Evolutionary conservation across 1,140 invertebrate species (phyloP), one percentile per base, ranked within the genome.

Genomic region (Nephotettix cincticeps): DNA sequence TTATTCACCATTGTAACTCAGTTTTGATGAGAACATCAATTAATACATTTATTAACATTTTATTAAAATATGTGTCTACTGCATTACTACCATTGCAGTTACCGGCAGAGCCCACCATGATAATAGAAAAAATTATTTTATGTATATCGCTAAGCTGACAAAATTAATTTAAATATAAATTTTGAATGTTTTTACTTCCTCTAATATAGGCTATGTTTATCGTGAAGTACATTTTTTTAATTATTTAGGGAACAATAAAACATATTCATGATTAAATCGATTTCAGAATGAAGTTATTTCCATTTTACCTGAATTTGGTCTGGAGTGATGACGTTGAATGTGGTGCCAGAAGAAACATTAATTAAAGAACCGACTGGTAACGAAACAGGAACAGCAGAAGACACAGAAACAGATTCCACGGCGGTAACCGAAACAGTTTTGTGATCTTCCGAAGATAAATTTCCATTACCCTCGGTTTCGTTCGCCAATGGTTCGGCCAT

Each of bases 291-390:
- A 68, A 68, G 67, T 36, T 30, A 65, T 23, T 27, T 19, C 32
- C 1, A 23, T 40, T 68, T 70, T 75, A 86, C 85, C 78, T 91
- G 90, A 74, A 93, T 80, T 77, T 93, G 91, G 74, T 93, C 92
- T 9, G 90, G 88, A 13, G 91, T 91, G 79, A 93, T 93, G 76
- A 93, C 91, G 83, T 93, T 93, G 80, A 92, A 93, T 29, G 91
- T 89, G 47, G 90, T 89, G 70, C 81, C 81, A 6, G 82, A 79
- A 19, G 83, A 79, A 65, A 86, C 84, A 45, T 90, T 88, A 75
- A 93, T 92, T 75, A 93, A 88, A 27, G 91, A 91, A 63, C 90
- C 90, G 68, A 93, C 90, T 21, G 91, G 91, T 75, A 93, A 79
- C 45, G 90, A 89, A 58, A 93, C 91, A 51, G 91, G 89, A 43